Evolutionary conservation across 2,113 vertebrate species (phyloP), one percentile per base, ranked within the genome.

Genomic region (Sialia sialis): DNA sequence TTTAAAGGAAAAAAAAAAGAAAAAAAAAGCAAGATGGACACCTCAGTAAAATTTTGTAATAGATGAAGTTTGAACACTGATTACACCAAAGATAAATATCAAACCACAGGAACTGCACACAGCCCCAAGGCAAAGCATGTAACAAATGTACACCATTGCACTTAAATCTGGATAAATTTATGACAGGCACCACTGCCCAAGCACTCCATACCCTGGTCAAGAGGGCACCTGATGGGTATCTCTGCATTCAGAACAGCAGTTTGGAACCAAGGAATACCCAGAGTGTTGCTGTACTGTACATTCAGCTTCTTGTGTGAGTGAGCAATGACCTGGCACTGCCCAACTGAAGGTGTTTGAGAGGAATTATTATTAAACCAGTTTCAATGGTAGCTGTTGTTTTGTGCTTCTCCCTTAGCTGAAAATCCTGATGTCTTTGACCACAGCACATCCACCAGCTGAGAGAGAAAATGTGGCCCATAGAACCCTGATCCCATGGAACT

Each of bases 91-190:
- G 82, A 38, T 13, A 66, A 92, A 60, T n/a, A 93, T 64, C 36
- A 90, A 84, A 62, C 43, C 39, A 74, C 52, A 69, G 29, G 34
- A 69, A 43, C 91, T 39, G 36, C 36, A 88, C 60, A 60, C 17
- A 84, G 76, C 46, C 93, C 72, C 74, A 90, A 84, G 87, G 87
- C 80, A 97, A 95, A 94, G 74, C 68, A 36, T 44, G 88, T 78
- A 93, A 93, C 4, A 7, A 78, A 73, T 17, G 70, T n/a, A 72
- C 3, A n/a, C 73, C 96, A 95, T 70, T 90, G 82, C 82, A 95
- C 83, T 96, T 94, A 5, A 76, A 72, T 72, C 89, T 75, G 85
- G 85, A 48, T 38, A 41, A 39, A 84, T 62, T 85, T 58, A 38
- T 18, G 41, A 83, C 32, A 68, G 18, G 20, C 4, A 2, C 58